Evolutionary conservation across 2,888 invertebrate species (phyloP).

Genomic region (Metacarcinus magister): DNA sequence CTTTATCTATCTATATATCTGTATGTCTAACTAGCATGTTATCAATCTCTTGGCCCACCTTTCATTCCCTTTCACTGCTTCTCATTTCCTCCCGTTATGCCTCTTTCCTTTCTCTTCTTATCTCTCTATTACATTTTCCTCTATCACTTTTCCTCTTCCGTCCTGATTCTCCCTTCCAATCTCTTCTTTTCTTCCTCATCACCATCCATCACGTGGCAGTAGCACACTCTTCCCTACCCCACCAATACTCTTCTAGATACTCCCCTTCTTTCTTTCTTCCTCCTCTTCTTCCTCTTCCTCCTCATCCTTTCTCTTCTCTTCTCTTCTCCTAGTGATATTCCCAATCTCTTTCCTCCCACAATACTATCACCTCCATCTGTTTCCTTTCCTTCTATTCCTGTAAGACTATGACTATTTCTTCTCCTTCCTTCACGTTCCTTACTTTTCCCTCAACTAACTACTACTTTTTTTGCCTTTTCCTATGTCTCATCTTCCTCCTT

Average conservation of each 20-base stretch:
- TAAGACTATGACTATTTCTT: neutral
- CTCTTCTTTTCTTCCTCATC: constrained; percentile 20
- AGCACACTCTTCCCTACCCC: neutral
- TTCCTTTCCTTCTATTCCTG: neutral
- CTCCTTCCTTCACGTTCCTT: neutral
- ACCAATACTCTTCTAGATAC: neutral
- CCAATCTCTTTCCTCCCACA: too few relatives aligned
- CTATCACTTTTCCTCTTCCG: neutral
- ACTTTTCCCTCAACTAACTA: neutral
- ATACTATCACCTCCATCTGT: neutral
- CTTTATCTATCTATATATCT: neutral
- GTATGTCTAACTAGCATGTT: neutral
- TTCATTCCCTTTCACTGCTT: neutral
- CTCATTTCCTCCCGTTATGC: neutral
- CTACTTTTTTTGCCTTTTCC: neutral
- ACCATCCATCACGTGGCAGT: neutral
- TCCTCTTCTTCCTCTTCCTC: neutral
- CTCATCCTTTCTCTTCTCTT: neutral
- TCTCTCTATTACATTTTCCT: neutral
- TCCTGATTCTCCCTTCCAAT: constrained; percentile 16
- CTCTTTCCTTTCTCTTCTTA: neutral
- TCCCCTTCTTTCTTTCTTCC: neutral
- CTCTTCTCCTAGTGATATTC: neutral
- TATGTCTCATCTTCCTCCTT: neutral
- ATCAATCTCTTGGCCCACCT: neutral